Conservation (phyloP, 1,140 invertebrate species). For the Doryteuthis pealeii region DNA sequence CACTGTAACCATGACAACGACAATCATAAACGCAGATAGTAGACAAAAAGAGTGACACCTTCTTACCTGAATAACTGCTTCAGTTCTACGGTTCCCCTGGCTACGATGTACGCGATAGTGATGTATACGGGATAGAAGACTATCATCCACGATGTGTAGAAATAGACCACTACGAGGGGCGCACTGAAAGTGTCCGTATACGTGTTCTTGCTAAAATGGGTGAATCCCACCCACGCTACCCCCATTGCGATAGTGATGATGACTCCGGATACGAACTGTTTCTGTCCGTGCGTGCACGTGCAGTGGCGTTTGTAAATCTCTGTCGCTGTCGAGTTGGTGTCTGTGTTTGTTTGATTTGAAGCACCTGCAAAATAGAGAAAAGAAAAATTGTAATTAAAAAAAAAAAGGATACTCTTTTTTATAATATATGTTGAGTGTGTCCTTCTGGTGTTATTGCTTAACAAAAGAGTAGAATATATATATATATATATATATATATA, state of each 20-base stretch:
- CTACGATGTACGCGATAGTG: conserved; percentile 66
- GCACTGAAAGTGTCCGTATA: conserved; percentile 70
- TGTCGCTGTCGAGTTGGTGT: neutral
- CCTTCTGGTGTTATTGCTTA: too few relatives aligned
- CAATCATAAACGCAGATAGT: too few relatives aligned
- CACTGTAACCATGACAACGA: too few relatives aligned
- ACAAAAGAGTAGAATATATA: neutral
- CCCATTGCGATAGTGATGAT: conserved; percentile 9
- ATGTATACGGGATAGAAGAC: conserved; percentile 89
- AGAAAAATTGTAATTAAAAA: neutral
- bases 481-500: neutral
- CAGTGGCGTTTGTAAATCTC: neutral
- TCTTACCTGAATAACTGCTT: conserved; percentile 70
- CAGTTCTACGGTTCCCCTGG: conserved; percentile 24
- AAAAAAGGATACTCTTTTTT: too few relatives aligned
- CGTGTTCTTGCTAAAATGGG: neutral
- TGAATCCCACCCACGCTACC: conserved; percentile 11
- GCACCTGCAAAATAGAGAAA: conserved; percentile 23
- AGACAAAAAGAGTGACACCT: too few relatives aligned
- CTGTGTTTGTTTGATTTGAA: neutral
- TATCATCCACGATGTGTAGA: conserved; percentile 89
- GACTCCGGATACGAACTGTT: neutral
- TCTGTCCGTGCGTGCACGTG: neutral
- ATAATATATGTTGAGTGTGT: too few relatives aligned
- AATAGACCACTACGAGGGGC: conserved; percentile 93